These are phyloP conservation scores for Tachysurus vachellii DNA, from an alignment of 2,113 vertebrate genomes.

Conservation along the genomic window DNA sequence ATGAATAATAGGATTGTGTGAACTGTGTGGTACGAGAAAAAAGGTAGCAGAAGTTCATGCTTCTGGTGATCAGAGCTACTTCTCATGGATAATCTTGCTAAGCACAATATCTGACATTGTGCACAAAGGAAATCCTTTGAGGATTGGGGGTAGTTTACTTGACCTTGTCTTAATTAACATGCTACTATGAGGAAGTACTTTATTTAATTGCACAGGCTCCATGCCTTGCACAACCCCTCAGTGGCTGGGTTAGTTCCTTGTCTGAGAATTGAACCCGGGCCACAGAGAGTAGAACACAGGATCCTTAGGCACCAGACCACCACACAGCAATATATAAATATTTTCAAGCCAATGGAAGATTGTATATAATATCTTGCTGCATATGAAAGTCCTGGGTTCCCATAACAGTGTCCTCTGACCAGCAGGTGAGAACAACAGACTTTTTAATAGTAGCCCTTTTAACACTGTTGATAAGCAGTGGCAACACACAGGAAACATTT, in stretches of 20 bases:
- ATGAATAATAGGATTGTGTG: slow-evolving; percentile 62
- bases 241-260: too few species aligned
- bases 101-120: slow-evolving; percentile 12
- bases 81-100: slow-evolving; percentile 6
- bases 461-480: slow-evolving; percentile 35
- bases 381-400: background rate
- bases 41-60: slow-evolving; percentile 49
- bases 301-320: too few species aligned
- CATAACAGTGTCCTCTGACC: slow-evolving; percentile 33
- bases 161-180: slow-evolving; percentile 14
- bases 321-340: background rate
- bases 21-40: slow-evolving; percentile 59
- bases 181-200: background rate
- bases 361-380: background rate
- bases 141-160: background rate
- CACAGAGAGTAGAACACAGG: too few species aligned
- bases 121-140: background rate
- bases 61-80: slow-evolving; percentile 57
- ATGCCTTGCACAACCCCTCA: background rate
- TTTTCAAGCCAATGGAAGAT: background rate
- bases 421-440: slow-evolving; percentile 37
- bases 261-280: too few species aligned
- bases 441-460: slow-evolving; percentile 45
- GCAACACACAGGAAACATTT: slow-evolving; percentile 25
- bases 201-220: background rate